These are phyloP conservation scores for Cricetomys ansorgei DNA, from an alignment of 2,113 vertebrate genomes.

Conservation along the genomic window DNA sequence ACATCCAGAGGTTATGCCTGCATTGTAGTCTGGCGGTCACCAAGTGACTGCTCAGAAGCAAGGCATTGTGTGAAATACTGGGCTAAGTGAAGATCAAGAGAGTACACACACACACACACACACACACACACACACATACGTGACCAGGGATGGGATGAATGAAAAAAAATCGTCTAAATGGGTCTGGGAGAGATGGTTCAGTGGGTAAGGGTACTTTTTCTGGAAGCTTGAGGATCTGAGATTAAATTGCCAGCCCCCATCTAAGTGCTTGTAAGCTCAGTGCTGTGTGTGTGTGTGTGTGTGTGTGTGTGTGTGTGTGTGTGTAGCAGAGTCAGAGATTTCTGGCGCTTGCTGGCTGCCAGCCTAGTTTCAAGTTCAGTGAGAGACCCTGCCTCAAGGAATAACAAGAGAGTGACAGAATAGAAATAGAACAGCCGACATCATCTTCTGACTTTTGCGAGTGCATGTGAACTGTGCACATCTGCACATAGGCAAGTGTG, in stretches of 20 bases:
- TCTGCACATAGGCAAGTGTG: not conserved
- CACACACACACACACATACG: no score
- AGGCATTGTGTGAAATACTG: not conserved
- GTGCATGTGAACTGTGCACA: not conserved
- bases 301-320: not conserved
- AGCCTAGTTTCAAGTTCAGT: not conserved
- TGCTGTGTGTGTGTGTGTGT: not conserved
- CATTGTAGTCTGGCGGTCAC: not conserved
- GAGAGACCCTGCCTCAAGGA: not conserved
- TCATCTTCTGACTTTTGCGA: not conserved
- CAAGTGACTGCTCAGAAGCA: not conserved
- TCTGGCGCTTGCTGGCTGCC: not conserved
- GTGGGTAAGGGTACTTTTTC: no score
- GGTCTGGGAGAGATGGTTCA: not conserved
- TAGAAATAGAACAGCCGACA: no score
- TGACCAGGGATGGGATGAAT: not conserved
- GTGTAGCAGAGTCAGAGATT: not conserved
- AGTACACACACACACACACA: not conserved
- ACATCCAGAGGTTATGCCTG: not conserved
- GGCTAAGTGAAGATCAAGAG: rapidly evolving
- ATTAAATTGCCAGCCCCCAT: not conserved
- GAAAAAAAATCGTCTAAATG: not conserved
- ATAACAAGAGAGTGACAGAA: not conserved
- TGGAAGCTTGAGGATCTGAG: not conserved
- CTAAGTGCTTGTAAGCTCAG: not conserved